These are phyloP conservation scores for Coilia nasus DNA, from an alignment of 2,797 vertebrate genomes.

Conservation along the genomic window DNA sequence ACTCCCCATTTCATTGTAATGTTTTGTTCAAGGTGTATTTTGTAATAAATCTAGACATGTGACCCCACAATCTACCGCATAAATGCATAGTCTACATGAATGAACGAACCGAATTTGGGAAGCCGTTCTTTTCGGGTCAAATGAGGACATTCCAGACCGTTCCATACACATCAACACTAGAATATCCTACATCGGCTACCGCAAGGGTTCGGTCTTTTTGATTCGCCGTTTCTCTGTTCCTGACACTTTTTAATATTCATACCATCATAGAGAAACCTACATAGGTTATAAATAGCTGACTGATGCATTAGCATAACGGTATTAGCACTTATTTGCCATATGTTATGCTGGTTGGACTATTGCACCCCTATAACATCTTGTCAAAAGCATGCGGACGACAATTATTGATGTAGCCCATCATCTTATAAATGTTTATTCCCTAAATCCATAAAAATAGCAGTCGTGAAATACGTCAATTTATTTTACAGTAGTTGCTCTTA, in stretches of 20 bases:
- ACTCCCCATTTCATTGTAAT: background rate
- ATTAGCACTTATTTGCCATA: background rate
- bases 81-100: background rate
- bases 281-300: background rate
- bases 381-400: too few relatives aligned
- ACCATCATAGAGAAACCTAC: background rate
- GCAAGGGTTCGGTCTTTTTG: background rate
- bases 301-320: background rate
- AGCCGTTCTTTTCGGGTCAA: slow-evolving; percentile 6
- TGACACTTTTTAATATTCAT: background rate
- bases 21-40: background rate
- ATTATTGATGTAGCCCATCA: too few relatives aligned
- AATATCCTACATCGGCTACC: background rate
- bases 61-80: background rate
- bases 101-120: background rate
- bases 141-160: slow-evolving; percentile 25
- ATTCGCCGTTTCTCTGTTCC: background rate
- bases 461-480: too few relatives aligned
- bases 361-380: too few relatives aligned
- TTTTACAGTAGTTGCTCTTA: too few relatives aligned
- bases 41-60: background rate
- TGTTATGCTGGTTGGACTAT: background rate
- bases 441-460: too few relatives aligned
- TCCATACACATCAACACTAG: background rate
- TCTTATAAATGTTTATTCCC: too few relatives aligned